A percentile compares a stretch with the other conserved stretches of the same genome.
These are phyloP conservation scores for Euleptes europaea DNA, from an alignment of 2,113 vertebrate species.

Conservation along the genomic window DNA sequence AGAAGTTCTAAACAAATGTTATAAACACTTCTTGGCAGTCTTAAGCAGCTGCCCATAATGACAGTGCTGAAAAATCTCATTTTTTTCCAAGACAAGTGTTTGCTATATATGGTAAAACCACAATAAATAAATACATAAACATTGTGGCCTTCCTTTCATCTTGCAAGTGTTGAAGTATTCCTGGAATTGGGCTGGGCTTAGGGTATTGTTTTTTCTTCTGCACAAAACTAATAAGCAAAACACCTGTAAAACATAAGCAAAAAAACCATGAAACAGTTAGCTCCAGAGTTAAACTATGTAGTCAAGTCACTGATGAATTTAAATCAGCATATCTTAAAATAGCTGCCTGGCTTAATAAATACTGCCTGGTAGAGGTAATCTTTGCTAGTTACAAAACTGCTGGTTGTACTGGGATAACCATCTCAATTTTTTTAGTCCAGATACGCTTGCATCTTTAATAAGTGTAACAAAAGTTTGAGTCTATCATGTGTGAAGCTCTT, in stretches of 20 bases:
- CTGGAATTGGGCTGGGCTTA: constrained; percentile 4
- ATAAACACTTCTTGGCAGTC: not conserved
- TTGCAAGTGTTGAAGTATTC: not conserved
- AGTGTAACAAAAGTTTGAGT: not conserved
- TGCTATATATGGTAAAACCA: not conserved
- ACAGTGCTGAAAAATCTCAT: not conserved
- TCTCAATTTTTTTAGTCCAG: not conserved
- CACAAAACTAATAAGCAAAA: not conserved
- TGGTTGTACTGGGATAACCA: not conserved
- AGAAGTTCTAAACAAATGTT: not conserved
- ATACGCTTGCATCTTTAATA: too few relatives aligned
- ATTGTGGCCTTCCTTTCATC: not conserved
- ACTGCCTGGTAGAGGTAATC: too few relatives aligned
- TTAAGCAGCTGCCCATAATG: not conserved
- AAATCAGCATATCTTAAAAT: too few relatives aligned
- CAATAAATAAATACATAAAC: not conserved
- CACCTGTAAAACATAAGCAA: not conserved
- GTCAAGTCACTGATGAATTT: too few relatives aligned
- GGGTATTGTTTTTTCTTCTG: not conserved
- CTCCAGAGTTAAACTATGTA: not conserved
- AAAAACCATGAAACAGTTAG: not conserved
- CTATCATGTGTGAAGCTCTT: not conserved
- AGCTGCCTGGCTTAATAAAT: too few relatives aligned
- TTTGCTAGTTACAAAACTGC: not conserved
- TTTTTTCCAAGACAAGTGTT: not conserved